These are phyloP conservation scores for Cichlasoma orientale DNA, from an alignment of 2,797 vertebrate species.

Conservation along the genomic window DNA sequence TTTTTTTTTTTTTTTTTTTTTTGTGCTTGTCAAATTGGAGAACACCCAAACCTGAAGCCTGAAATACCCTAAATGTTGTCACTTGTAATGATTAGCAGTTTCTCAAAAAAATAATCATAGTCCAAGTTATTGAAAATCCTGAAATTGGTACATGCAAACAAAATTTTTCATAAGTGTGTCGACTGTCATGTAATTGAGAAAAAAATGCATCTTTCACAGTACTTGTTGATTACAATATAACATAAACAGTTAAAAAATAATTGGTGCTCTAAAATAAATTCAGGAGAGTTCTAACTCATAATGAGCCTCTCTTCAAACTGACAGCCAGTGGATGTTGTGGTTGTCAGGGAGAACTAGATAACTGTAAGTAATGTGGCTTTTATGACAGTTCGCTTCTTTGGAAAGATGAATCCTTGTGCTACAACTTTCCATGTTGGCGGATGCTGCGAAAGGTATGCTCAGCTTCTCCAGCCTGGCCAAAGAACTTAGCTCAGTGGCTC, in stretches of 20 bases:
- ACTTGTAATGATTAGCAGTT: not conserved
- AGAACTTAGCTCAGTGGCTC: not conserved
- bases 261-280: not conserved
- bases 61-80: not conserved
- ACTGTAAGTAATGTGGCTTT: not conserved
- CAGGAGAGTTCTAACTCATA: not conserved
- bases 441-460: not conserved
- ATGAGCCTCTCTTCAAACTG: not conserved
- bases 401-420: not conserved
- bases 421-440: no score
- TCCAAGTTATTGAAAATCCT: not conserved
- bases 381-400: not conserved
- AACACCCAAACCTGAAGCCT: not conserved
- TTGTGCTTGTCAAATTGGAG: no score
- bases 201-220: not conserved
- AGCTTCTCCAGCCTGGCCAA: fast-evolving
- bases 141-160: not conserved
- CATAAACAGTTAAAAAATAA: not conserved
- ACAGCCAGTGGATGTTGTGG: not conserved
- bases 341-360: not conserved
- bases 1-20: not conserved
- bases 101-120: not conserved
- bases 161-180: not conserved
- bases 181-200: not conserved
- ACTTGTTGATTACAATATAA: not conserved